Evolutionary conservation across 2,113 vertebrate genomes (phyloP), one percentile per base, ranked within the genome.

Genomic region (Elephantulus edwardii): DNA sequence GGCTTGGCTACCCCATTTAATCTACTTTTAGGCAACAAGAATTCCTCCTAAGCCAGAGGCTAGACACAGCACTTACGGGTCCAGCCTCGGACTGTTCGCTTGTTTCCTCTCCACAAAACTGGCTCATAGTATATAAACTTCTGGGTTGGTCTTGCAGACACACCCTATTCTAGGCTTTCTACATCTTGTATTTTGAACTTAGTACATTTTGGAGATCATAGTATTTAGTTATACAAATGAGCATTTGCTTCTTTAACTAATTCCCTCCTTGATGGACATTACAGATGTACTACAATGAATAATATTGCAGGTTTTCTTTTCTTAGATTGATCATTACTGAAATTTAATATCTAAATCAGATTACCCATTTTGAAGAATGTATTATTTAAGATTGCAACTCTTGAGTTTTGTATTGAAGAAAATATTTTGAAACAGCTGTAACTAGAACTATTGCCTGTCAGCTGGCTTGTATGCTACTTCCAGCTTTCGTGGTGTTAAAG

Each of bases 251-350:
- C 33, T 66, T 91, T 24, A 89, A 13, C 38, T 10, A 38, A 33
- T 14, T 58, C 5, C 40, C 77, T 64, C 3, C 0, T 10, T 81
- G 66, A 54, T 83, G 8, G 33, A 16, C 17, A 30, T 66, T 26
- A 64, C 35, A 74, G 1, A 60, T 6, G 2, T 74, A 22, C 62
- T 26, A 6, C 35, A 44, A 0, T 77, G 42, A 30, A 9, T 54
- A 30, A 17, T 71, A 26, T 1, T 12, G 0, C 40, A 79, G 26
- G 5, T 14, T 35, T 28, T 89, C 82, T 82, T 75, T 24, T 10
- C n/a, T 88, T 54, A 81, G 42, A 48, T 75, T 86, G 76, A 14
- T 88, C 71, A 90, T 91, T 90, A 50, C 72, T 92, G 28, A n/a
- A 76, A 56, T 64, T 78, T 58, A 62, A 66, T 81, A 64, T 42